Conservation (phyloP, 2,797 vertebrate genomes). For the Pipistrellus pipistrellus region DNA sequence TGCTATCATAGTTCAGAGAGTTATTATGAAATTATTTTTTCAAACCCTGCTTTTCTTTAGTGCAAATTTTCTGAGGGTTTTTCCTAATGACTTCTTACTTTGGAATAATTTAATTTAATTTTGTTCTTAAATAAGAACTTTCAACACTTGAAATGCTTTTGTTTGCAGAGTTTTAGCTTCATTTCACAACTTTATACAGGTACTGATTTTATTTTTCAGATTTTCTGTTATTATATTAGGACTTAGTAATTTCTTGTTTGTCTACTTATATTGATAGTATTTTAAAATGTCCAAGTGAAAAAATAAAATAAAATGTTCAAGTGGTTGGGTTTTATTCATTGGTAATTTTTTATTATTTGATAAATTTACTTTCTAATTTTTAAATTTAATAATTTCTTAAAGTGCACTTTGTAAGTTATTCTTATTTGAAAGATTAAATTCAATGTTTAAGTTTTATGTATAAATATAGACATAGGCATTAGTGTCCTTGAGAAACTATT, state of each 20-base stretch:
- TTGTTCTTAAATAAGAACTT: neutral
- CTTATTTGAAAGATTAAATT: neutral
- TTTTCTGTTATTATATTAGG: neutral
- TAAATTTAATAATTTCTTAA: constrained; percentile 21
- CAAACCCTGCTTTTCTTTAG: neutral
- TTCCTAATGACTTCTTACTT: neutral
- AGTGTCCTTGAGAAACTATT: neutral
- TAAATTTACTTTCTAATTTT: neutral
- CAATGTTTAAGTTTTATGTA: neutral
- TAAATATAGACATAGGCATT: neutral
- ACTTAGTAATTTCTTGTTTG: neutral
- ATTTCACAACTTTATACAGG: neutral
- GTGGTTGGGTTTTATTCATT: neutral
- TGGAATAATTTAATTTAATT: constrained; percentile 19
- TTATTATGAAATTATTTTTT: neutral
- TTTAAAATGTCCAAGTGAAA: neutral
- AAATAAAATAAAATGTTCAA: neutral
- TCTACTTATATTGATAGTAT: neutral
- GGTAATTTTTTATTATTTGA: neutral
- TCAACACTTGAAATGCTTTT: neutral
- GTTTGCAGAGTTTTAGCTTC: neutral
- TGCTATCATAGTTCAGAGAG: neutral
- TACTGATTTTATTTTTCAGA: constrained; percentile 2
- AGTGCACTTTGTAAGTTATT: neutral
- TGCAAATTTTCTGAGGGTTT: neutral